Evolutionary conservation across 35 echinoderm and acorn worm genomes (phyloP), one percentile per base, ranked within the genome.

Genomic region (Amphiura filiformis): DNA sequence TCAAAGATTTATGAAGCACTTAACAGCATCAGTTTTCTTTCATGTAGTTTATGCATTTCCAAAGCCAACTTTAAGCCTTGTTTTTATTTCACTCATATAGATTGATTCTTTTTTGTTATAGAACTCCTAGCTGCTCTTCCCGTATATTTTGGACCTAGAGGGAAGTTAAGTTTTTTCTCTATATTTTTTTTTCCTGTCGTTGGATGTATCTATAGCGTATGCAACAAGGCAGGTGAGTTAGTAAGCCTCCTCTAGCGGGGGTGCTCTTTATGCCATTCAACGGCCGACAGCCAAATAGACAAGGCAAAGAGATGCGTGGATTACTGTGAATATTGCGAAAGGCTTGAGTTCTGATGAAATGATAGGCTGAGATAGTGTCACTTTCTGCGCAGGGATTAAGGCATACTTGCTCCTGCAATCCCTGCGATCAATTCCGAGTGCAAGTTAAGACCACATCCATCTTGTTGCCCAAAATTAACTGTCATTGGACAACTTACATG

Each of bases 341-440:
- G 61, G 61, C 28, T 70, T 70, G 61, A 70, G 15, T 70, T 70
- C 61, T 70, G 61, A 70, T 70, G 61, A 70, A 70, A 70, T 30
- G 61, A 70, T 70, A 70, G 15, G 28, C 61, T 23, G 61, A 2
- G 61, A 70, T 70, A 70, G 61, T 70, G 61, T 70, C 61, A 23
- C 61, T 70, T 70, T 70, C 61, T 70, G 28, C 61, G 28, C 7
- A 23, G 1, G 61, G 61, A 70, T 70, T 70, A 70, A n/a, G 61
- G 17, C 61, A 70, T 18, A 70, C 61, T 70, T 70, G 61, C 61
- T 70, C 61, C 61, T 11, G 7, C 15, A 70, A 70, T 70, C 61
- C 28, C 61, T 18, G 61, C 28, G 61, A 70, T 70, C 61, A 70
- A 70, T 70, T 70, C 2, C 28, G 26, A 70, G 61, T 70, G 61